A percentile compares a stretch with the other conserved stretches of the same genome.
Evolutionary conservation across 2,797 vertebrate genomes (phyloP).

Genomic region (Hemibagrus guttatus): DNA sequence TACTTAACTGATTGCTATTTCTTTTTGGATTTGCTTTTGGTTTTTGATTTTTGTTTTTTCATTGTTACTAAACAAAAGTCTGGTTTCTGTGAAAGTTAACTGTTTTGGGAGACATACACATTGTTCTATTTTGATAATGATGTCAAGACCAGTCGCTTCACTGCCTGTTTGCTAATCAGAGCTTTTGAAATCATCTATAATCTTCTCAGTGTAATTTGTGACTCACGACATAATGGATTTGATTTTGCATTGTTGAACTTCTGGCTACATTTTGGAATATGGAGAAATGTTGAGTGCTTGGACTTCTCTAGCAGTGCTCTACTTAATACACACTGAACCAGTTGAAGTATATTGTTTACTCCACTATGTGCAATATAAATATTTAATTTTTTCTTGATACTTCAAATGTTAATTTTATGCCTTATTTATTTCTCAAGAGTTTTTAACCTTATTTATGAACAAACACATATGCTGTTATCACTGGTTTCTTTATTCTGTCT

Average conservation of each 20-base stretch:
- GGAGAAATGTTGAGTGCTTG: neutral
- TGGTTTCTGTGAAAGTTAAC: neutral
- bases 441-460: neutral
- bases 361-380: neutral
- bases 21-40: neutral
- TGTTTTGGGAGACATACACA: neutral
- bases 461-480: neutral
- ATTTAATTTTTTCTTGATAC: neutral
- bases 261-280: neutral
- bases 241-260: neutral
- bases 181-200: neutral
- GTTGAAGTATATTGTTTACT: neutral
- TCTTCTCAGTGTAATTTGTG: no score
- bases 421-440: neutral
- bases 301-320: neutral
- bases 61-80: neutral
- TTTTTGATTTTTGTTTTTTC: neutral
- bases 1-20: neutral
- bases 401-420: neutral
- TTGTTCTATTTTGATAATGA: neutral
- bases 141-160: neutral
- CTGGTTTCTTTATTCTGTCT: neutral
- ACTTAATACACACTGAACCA: neutral
- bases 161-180: neutral
- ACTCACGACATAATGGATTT: neutral